phyloP scores from a whole-genome alignment of 64 coral and sea anemone species.

The Porites lutea region DNA sequence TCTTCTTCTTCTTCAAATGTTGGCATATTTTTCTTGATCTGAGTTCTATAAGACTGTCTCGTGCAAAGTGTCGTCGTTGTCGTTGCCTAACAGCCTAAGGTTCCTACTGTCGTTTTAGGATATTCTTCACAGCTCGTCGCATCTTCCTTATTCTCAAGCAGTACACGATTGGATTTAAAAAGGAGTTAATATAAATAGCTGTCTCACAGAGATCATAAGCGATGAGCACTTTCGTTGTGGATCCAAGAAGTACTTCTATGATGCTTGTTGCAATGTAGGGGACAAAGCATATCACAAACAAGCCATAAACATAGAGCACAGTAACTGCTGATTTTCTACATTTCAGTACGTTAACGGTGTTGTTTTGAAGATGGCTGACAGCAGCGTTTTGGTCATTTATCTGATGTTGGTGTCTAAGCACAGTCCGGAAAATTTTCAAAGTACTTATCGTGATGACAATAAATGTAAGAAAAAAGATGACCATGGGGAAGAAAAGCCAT shows the following conservation, averaged over 20 bases:
- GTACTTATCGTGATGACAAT: conserved; percentile 40
- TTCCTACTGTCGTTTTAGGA: neutral
- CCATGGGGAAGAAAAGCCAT: conserved; percentile 10
- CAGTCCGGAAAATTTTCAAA: conserved; percentile 22
- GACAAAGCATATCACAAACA: conserved; percentile 64
- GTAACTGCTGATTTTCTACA: neutral
- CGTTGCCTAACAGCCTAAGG: no score
- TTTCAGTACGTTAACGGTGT: no score
- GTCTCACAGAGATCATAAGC: conserved; percentile 56
- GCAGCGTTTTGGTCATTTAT: neutral
- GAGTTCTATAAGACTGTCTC: no score
- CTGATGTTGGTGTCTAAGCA: neutral
- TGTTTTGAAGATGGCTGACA: conserved; percentile 7
- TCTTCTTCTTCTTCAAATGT: no score
- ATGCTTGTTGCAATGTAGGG: conserved; percentile 42
- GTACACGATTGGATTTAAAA: conserved; percentile 65
- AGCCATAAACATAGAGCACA: conserved; percentile 56
- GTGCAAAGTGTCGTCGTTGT: no score
- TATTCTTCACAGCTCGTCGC: conserved; percentile 42
- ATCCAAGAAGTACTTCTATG: conserved; percentile 10
- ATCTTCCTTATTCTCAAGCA: conserved; percentile 69
- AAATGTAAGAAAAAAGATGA: neutral
- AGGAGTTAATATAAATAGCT: conserved; percentile 63
- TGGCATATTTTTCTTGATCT: no score
- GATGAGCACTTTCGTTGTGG: conserved; percentile 31